A percentile compares a stretch with the other conserved stretches of the same genome.
These are phyloP conservation scores for Takifugu rubripes DNA, from an alignment of 2,797 vertebrate genomes.

Conservation along the genomic window DNA sequence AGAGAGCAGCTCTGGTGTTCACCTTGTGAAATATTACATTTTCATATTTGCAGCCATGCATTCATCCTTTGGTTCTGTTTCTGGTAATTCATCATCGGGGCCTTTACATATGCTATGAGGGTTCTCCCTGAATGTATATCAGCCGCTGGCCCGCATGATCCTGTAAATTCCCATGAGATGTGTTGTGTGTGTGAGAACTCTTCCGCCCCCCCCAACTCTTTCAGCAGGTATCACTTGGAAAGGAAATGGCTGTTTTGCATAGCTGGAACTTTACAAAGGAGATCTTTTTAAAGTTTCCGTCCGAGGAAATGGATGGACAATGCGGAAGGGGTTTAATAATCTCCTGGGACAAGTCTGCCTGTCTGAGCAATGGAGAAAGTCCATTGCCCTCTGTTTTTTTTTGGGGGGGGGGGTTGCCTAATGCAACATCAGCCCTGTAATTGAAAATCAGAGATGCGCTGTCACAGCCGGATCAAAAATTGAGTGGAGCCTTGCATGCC, in stretches of 20 bases:
- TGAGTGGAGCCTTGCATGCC: slow-evolving; percentile 22
- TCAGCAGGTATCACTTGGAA: neutral
- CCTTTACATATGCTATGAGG: slow-evolving; percentile 29
- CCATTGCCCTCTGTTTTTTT: slow-evolving; percentile 71
- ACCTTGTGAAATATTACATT: slow-evolving; percentile 60
- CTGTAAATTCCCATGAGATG: slow-evolving; percentile 23
- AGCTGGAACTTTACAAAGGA: slow-evolving; percentile 56
- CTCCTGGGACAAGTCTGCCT: slow-evolving; percentile 62
- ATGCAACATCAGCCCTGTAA: slow-evolving; percentile 67
- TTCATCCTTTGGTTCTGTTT: slow-evolving; percentile 43
- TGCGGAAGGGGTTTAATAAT: slow-evolving; percentile 70
- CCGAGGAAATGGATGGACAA: slow-evolving; percentile 58
- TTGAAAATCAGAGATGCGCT: slow-evolving; percentile 66
- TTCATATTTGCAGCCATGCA: slow-evolving; percentile 54
- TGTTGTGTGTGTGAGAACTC: slow-evolving; percentile 23
- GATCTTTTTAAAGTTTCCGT: slow-evolving; percentile 64
- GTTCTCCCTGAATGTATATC: slow-evolving; percentile 27
- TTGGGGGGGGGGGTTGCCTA: slow-evolving; percentile 31
- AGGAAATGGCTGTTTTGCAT: slow-evolving; percentile 41
- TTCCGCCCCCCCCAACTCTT: neutral
- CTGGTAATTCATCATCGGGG: slow-evolving; percentile 63
- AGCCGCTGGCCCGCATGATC: slow-evolving; percentile 27
- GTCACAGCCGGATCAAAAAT: slow-evolving; percentile 43
- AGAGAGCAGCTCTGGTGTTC: slow-evolving; percentile 55
- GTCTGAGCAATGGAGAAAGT: slow-evolving; percentile 70